A percentile compares a stretch with the other conserved stretches of the same genome.
phyloP scores from a whole-genome alignment of 2,113 vertebrate species.

The Geococcyx californianus region DNA sequence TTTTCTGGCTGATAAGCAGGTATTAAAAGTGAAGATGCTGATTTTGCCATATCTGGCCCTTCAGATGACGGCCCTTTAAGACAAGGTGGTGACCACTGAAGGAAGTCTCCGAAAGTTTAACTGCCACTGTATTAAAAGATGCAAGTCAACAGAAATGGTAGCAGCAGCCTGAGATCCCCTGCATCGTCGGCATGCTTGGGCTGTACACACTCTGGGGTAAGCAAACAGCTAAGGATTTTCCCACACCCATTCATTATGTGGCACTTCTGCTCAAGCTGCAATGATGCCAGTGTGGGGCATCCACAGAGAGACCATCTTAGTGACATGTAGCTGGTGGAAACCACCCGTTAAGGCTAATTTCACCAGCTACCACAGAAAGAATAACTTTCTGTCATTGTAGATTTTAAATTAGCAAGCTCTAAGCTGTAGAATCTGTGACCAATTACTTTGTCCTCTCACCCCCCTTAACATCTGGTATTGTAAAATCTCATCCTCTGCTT shows the following conservation, averaged over 20 bases:
- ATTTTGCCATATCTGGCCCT: neutral
- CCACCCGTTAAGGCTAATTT: neutral
- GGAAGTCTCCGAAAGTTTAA: neutral
- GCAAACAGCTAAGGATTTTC: neutral
- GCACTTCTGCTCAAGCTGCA: neutral
- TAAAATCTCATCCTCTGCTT: neutral
- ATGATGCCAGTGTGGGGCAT: neutral
- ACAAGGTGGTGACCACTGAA: neutral
- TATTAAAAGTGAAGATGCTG: neutral
- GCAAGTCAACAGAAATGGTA: neutral
- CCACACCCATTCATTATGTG: neutral
- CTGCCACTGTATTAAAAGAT: neutral
- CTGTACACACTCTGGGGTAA: neutral
- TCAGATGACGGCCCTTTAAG: neutral
- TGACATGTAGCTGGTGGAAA: neutral
- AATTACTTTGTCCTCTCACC: neutral
- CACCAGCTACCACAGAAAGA: slow-evolving; percentile 2
- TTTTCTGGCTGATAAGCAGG: neutral
- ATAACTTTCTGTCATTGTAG: neutral
- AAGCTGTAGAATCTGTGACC: neutral
- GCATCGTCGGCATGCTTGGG: rapidly evolving
- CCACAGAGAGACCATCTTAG: neutral
- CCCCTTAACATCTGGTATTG: neutral
- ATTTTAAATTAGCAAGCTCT: neutral
- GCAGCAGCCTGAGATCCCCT: neutral